Evolutionary conservation across 1,140 invertebrate species (phyloP).

Genomic region (Carposina sasakii): DNA sequence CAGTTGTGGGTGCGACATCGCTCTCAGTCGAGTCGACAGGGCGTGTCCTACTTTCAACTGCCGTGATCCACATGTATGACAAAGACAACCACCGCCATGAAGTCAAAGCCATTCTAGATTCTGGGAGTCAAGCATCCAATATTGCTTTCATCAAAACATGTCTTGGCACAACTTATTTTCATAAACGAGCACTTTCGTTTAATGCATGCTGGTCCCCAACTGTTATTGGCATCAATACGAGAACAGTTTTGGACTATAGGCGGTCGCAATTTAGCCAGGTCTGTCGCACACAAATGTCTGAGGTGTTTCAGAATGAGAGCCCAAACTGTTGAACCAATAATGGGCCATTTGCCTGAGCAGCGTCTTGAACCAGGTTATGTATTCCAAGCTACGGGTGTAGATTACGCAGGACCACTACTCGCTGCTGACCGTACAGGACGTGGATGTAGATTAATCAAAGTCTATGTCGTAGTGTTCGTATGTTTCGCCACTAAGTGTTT

Average conservation of each 20-base stretch:
- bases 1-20: constrained; percentile 4
- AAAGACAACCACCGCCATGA: neutral
- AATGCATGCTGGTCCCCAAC: constrained; percentile 40
- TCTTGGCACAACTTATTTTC: constrained; percentile 39
- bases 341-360: constrained; percentile 5
- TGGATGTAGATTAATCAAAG: constrained; percentile 30
- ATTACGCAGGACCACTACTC: constrained; percentile 34
- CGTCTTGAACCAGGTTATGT: constrained; percentile 4
- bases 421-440: constrained; percentile 20
- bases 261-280: constrained; percentile 21
- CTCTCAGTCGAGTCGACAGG: neutral
- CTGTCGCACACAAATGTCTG: constrained; percentile 6
- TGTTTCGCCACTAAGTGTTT: constrained; percentile 47
- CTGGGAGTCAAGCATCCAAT: neutral
- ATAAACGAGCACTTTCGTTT: constrained; percentile 29
- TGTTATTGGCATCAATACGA: constrained; percentile 22
- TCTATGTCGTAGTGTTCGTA: constrained; percentile 47
- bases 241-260: constrained; percentile 31
- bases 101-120: constrained; percentile 2
- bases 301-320: constrained; percentile 2
- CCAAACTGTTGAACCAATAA: constrained; percentile 4
- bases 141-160: constrained; percentile 40
- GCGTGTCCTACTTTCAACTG: constrained; percentile 4
- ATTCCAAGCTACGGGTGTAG: constrained; percentile 19
- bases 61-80: constrained; percentile 2